Base-by-base conservation (phyloP, 2,888 invertebrate species). In the Poecilus cupreus region DNA sequence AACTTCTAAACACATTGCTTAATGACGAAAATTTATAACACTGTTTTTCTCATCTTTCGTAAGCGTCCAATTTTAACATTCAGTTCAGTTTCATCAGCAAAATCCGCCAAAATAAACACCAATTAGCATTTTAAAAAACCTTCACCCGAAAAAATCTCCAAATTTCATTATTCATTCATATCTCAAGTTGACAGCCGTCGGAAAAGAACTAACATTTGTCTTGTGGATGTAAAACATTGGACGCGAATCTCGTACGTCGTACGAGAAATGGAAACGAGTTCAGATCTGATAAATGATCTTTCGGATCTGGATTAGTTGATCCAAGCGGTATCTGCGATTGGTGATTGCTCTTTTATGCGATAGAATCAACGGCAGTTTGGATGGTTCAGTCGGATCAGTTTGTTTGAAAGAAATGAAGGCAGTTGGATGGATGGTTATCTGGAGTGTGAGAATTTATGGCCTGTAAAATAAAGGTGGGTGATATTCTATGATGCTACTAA, bases 221-320 rank as follows among this genome's bases (percentile, higher is more conserved):
- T 60, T 26, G 60, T 5, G 60, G 13, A 60, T 60, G 24, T 60
- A 60, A 60, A 60, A 60, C 43, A 43, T 43, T 43, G 43, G 43
- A 43, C 5, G 32, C 4, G 32, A 32, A 3, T 32, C 32, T 32
- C 32, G 32, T 8, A 32, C 32, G 5, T 32, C 32, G 1, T 8
- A 6, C 5, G 32, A 32, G 32, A 32, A 32, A 32, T 32, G 32
- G 32, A 54, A 20, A 54, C 54, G 20, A 5, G 24, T 60, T 60
- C 60, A 60, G 22, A n/a, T 26, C 24, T 60, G 60, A 60, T 60
- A 60, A 60, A 60, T 60, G 60, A 60, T 60, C 60, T 60, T 60
- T 60, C 60, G n/a, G 60, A 60, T 60, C 60, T 11, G 60, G 60
- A 60, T 60, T 60, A 60, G 60, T 24, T 24, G 60, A 60, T 60